Evolutionary conservation across 2,113 vertebrate genomes (phyloP), one percentile per base, ranked within the genome.

Genomic region (Pao palembangensis): DNA sequence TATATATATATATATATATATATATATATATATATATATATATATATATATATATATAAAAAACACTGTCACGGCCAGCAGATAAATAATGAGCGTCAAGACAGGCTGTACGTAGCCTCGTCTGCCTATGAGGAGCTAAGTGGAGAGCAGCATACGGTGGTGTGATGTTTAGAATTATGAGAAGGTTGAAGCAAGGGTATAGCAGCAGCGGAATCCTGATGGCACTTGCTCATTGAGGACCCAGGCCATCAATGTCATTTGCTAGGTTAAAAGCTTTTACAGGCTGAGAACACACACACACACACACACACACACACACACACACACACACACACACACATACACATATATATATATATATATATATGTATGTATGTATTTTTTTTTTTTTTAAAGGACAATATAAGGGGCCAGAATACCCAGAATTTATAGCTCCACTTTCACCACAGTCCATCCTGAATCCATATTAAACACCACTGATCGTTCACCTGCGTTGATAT

Each of bases 151-250:
- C 1, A 0, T 7, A 10, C 48, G n/a, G 18, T n/a, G 18, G 65
- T 71, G 55, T 47, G 66, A 75, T 65, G 65, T 56, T 61, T 56
- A 71, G 75, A 76, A 79, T 69, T 72, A 72, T 25, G 46, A 74
- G 65, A 84, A 78, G 77, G 83, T 69, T 57, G 21, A 21, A 21
- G 58, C 64, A 77, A 86, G 79, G 81, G 84, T 75, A 23, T 1
- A 49, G 71, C 61, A 61, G 55, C 53, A 52, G 56, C 59, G 42
- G 55, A 73, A 78, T 77, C 62, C 66, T 69, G 65, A 58, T 43
- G 75, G 78, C 78, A 52, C 55, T 62, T 17, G 19, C 61, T 6
- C 51, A 47, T 48, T 57, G 71, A 58, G 62, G 14, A 49, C 34
- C 67, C 34, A 56, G 66, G 59, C 43, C 46, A 44, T 42, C 52